These are phyloP conservation scores for Hirtodrosophila confusa DNA, from an alignment of 2,888 invertebrate genomes.

Conservation along the genomic window DNA sequence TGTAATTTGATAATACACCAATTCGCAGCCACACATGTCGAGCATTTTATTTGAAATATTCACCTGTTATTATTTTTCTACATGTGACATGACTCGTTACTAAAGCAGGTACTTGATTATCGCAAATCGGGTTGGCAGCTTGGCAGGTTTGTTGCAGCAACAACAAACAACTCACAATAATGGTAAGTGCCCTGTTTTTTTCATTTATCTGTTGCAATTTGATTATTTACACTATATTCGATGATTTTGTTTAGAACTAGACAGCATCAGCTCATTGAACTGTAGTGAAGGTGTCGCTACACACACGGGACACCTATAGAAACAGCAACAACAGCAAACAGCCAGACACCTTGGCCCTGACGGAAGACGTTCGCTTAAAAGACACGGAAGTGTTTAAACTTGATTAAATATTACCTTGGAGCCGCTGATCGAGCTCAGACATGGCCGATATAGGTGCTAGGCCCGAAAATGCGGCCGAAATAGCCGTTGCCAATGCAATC, in stretches of 20 bases:
- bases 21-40: too few species aligned
- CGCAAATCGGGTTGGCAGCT: slow-evolving; percentile 34
- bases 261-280: slow-evolving; percentile 8
- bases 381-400: slow-evolving; percentile 64
- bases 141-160: slow-evolving; percentile 15
- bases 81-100: slow-evolving; percentile 25
- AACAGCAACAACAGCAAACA: slow-evolving; percentile 40
- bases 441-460: slow-evolving; percentile 59
- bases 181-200: slow-evolving; percentile 36
- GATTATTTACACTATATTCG: slow-evolving; percentile 6
- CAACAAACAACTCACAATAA: slow-evolving; percentile 56
- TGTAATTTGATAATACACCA: too few species aligned
- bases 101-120: slow-evolving; percentile 5
- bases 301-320: slow-evolving; percentile 10
- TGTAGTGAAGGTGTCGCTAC: slow-evolving; percentile 24
- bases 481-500: slow-evolving; percentile 73
- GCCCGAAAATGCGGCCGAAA: slow-evolving; percentile 64
- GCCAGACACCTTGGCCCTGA: slow-evolving; percentile 39
- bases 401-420: slow-evolving; percentile 42
- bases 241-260: slow-evolving; percentile 19
- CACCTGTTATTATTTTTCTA: not conserved
- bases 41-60: too few species aligned
- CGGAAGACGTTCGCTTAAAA: slow-evolving; percentile 49
- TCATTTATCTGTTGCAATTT: slow-evolving; percentile 27
- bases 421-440: slow-evolving; percentile 25